Conservation (phyloP, 2,888 invertebrate species). For the Cheilosia grossa region DNA sequence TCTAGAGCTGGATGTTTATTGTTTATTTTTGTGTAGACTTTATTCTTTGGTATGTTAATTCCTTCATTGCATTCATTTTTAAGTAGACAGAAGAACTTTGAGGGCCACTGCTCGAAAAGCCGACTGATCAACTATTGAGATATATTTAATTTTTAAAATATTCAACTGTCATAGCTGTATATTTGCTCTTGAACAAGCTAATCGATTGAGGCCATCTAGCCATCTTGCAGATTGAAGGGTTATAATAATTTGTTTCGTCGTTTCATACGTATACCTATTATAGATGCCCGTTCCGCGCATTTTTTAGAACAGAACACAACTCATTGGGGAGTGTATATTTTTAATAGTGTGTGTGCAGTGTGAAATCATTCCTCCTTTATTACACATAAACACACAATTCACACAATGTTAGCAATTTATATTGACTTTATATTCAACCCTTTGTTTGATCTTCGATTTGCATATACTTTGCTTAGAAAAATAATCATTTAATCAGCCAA, state of each 20-base stretch:
- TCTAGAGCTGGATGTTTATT: conserved; percentile 15
- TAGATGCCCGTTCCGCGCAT: too few relatives aligned
- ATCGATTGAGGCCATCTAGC: too few relatives aligned
- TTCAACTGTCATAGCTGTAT: too few relatives aligned
- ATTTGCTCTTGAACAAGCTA: too few relatives aligned
- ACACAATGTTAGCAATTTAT: conserved; percentile 9
- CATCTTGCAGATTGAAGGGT: too few relatives aligned
- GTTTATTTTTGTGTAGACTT: background rate
- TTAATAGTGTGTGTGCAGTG: conserved; percentile 17
- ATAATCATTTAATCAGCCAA: conserved; percentile 1
- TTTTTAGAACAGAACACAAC: background rate
- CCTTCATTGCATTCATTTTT: background rate
- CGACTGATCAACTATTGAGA: too few relatives aligned
- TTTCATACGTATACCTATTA: too few relatives aligned
- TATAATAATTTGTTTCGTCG: too few relatives aligned
- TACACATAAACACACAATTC: conserved; percentile 12
- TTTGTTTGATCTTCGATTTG: conserved; percentile 23
- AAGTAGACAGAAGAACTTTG: background rate
- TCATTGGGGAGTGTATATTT: background rate
- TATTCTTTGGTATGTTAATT: conserved; percentile 3
- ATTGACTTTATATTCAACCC: conserved; percentile 3
- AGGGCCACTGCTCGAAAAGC: too few relatives aligned
- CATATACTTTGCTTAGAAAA: conserved; percentile 27
- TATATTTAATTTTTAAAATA: too few relatives aligned
- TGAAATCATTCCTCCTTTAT: conserved; percentile 1